A percentile compares a stretch with the other conserved stretches of the same genome.
Conservation (phyloP, 2,113 vertebrate genomes). For the Poecile atricapillus region DNA sequence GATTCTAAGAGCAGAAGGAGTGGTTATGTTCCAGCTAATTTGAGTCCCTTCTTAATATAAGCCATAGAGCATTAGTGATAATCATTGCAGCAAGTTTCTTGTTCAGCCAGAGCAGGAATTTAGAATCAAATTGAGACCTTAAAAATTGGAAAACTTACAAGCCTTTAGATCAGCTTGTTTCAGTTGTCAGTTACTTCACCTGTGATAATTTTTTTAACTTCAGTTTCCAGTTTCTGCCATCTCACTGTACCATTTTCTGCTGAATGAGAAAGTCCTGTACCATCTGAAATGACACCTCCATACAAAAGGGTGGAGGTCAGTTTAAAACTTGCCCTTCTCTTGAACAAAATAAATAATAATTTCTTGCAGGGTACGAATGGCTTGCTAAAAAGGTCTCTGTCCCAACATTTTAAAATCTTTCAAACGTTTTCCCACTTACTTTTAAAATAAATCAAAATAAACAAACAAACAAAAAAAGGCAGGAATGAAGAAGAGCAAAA, state of each 20-base stretch:
- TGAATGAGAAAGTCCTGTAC: not conserved
- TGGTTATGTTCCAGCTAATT: conserved; percentile 15
- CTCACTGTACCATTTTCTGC: not conserved
- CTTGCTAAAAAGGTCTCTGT: not conserved
- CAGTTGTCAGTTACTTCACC: not conserved
- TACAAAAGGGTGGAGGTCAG: not conserved
- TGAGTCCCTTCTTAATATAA: conserved; percentile 26
- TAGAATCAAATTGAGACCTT: conserved; percentile 18
- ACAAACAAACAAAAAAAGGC: not conserved
- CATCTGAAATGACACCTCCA: not conserved
- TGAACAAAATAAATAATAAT: not conserved
- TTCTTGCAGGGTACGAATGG: not conserved
- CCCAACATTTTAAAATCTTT: not conserved
- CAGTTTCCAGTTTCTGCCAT: not conserved
- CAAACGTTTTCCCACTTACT: not conserved
- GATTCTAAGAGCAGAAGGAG: conserved; percentile 29
- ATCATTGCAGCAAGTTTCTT: conserved; percentile 1
- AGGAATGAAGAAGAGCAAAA: not conserved
- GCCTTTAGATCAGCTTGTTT: not conserved
- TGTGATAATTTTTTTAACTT: not conserved
- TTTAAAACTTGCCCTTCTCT: not conserved
- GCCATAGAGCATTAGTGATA: not conserved
- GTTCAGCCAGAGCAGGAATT: not conserved
- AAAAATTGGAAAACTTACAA: not conserved
- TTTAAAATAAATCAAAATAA: not conserved